Evolutionary conservation across 2,113 vertebrate species (phyloP).

Genomic region (Perognathus longimembris): DNA sequence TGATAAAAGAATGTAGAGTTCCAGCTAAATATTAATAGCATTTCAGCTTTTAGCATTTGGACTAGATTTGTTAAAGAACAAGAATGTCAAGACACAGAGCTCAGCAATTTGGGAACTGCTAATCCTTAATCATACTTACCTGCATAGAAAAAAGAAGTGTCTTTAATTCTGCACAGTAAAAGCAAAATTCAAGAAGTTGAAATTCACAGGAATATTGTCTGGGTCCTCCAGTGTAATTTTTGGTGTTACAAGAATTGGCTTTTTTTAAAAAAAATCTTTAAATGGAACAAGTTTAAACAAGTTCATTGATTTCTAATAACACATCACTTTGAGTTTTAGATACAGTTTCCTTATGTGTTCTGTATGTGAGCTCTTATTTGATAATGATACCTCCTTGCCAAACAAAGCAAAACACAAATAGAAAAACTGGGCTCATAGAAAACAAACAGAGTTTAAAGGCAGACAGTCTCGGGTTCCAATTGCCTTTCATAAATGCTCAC

Average conservation of each 20-base stretch:
- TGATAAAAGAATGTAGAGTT: background rate
- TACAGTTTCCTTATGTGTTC: background rate
- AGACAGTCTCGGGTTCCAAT: background rate
- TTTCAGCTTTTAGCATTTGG: background rate
- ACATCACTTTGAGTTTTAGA: background rate
- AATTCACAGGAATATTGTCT: background rate
- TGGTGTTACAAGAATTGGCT: background rate
- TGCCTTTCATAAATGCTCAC: background rate
- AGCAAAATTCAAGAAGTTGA: conserved; percentile 48
- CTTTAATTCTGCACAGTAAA: background rate
- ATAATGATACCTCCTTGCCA: background rate
- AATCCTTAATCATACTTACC: background rate
- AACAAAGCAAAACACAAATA: background rate
- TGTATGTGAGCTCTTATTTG: background rate
- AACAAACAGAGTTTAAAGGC: background rate
- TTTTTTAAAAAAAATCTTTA: too few relatives aligned
- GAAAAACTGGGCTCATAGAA: background rate
- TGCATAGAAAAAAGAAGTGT: conserved; percentile 13
- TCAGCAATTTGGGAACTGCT: background rate
- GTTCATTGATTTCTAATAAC: background rate
- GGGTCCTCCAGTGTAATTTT: background rate
- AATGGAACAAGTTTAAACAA: background rate
- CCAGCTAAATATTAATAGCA: conserved; percentile 21
- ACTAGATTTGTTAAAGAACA: background rate
- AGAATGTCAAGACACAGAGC: background rate